Conservation (phyloP, 2,797 vertebrate species). For the Galaxias olidus region DNA sequence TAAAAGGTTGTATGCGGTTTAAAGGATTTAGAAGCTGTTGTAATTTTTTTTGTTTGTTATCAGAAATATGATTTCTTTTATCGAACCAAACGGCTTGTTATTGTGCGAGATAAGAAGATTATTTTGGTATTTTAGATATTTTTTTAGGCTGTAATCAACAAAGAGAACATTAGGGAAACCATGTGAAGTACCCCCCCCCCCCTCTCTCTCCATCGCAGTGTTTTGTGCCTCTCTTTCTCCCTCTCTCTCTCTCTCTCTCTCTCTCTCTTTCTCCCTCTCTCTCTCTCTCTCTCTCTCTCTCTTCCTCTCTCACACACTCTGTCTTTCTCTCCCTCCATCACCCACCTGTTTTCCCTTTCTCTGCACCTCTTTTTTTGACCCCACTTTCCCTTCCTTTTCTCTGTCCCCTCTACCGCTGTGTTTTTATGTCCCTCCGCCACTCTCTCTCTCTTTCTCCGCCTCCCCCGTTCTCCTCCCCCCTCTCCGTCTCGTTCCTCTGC, state of each 20-base stretch:
- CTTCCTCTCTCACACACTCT: neutral
- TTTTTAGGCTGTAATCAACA: too few relatives aligned
- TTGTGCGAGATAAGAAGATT: too few relatives aligned
- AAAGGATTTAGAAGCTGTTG: too few relatives aligned
- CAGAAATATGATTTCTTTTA: too few relatives aligned
- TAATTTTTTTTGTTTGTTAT: too few relatives aligned
- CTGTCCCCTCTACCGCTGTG: neutral
- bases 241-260: slow-evolving; percentile 2
- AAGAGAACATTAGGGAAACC: too few relatives aligned
- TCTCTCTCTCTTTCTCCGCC: neutral
- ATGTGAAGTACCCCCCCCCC: too few relatives aligned
- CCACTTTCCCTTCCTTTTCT: neutral
- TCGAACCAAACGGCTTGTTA: too few relatives aligned
- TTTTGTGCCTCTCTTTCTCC: slow-evolving; percentile 10
- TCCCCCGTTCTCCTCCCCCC: neutral
- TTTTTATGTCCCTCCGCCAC: neutral
- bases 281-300: neutral
- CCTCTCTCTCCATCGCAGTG: slow-evolving; percentile 3
- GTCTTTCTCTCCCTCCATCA: slow-evolving; percentile 1
- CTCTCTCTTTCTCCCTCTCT: neutral
- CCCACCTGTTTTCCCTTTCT: neutral
- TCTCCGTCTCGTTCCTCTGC: too few relatives aligned
- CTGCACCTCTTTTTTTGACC: neutral
- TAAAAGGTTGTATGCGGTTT: too few relatives aligned
- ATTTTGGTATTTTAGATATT: too few relatives aligned